A percentile compares a stretch with the other conserved stretches of the same genome.
These are phyloP conservation scores for Eurystomus glaucurus DNA, from an alignment of 2,797 vertebrate genomes.

Conservation along the genomic window DNA sequence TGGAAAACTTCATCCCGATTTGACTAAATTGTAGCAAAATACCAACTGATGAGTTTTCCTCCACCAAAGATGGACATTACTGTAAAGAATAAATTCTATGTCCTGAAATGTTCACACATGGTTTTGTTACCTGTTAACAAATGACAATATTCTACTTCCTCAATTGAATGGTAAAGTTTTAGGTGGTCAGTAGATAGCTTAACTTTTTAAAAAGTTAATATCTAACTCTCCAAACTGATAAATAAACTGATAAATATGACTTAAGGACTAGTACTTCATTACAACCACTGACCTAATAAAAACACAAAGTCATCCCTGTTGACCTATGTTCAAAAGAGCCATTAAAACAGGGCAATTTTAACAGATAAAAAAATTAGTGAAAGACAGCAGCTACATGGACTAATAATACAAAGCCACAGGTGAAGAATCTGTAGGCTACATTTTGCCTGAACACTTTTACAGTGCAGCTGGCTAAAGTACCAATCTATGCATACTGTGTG, in stretches of 20 bases:
- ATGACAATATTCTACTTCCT: neutral
- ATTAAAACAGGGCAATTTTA: neutral
- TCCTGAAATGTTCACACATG: neutral
- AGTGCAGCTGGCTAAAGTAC: neutral
- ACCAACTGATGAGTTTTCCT: neutral
- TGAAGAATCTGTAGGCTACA: neutral
- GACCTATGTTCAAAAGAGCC: neutral
- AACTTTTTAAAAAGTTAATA: neutral
- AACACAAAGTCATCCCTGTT: neutral
- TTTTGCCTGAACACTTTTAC: neutral
- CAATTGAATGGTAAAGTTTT: neutral
- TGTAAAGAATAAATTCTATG: neutral
- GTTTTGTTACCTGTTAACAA: neutral
- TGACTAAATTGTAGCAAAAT: neutral
- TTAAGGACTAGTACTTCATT: neutral
- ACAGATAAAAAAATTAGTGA: neutral
- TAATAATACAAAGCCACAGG: neutral
- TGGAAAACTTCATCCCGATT: neutral
- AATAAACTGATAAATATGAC: neutral
- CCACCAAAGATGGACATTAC: neutral
- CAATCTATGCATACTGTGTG: neutral
- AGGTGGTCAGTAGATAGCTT: neutral
- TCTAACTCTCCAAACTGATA: neutral
- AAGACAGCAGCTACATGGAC: neutral
- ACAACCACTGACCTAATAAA: neutral